Conservation (phyloP, 2,113 vertebrate genomes). For the Larimichthys crocea region DNA sequence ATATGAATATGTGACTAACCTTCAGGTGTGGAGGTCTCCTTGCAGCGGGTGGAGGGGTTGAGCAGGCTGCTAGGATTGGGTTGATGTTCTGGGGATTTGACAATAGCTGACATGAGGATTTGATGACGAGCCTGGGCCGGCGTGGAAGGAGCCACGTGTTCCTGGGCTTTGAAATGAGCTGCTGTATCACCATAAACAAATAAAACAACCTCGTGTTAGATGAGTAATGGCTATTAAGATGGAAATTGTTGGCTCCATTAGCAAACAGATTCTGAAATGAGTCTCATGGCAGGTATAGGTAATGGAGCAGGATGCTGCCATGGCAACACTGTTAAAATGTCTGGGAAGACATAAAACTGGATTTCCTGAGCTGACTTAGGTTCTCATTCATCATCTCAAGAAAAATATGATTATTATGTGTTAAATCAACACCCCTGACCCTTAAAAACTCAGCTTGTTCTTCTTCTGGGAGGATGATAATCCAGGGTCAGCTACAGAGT, state of each 20-base stretch:
- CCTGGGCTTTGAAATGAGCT: constrained; percentile 94
- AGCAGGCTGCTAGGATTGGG: constrained; percentile 95
- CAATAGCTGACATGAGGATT: constrained; percentile 98
- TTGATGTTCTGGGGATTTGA: constrained; percentile 97
- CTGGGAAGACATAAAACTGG: constrained; percentile 14
- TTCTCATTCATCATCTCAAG: constrained; percentile 12
- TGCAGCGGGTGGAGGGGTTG: constrained; percentile 92
- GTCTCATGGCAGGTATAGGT: constrained; percentile 14
- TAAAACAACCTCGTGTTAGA: constrained; percentile 9
- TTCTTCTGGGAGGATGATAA: neutral
- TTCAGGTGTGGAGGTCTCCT: constrained; percentile 94
- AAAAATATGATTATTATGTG: neutral
- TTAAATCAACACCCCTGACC: neutral
- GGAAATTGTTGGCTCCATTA: neutral
- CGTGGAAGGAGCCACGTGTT: constrained; percentile 91
- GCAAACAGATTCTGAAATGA: constrained; percentile 12
- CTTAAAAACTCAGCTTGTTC: neutral
- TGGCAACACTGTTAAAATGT: constrained; percentile 40
- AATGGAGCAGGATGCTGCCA: constrained; percentile 21
- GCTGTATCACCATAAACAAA: constrained; percentile 79
- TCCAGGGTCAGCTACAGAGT: neutral
- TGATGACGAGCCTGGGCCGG: constrained; percentile 96
- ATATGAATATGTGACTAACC: constrained; percentile 79
- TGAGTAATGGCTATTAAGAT: neutral
- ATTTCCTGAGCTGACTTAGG: neutral